Evolutionary conservation across 2,888 invertebrate species (phyloP).

Genomic region (Oscheius myriophilus): DNA sequence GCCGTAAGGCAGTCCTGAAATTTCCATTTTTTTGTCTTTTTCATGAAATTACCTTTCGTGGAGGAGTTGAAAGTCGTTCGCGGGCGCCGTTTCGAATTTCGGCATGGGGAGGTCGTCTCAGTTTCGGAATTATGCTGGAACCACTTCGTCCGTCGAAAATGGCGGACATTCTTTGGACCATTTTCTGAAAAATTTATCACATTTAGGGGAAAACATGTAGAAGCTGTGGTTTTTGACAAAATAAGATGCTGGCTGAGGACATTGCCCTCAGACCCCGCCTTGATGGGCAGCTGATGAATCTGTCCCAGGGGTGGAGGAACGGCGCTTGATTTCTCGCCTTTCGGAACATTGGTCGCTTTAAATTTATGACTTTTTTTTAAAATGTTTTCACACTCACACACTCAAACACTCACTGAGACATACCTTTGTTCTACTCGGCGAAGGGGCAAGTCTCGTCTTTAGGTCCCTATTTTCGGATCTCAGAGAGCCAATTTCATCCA

Average conservation of each 20-base stretch:
- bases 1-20: constrained; percentile 46
- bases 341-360: background rate
- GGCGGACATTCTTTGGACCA: constrained; percentile 54
- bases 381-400: background rate
- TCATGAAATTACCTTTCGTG: constrained; percentile 47
- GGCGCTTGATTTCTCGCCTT: no score
- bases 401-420: background rate
- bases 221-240: constrained; percentile 42
- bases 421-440: constrained; percentile 28
- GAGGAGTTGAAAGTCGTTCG: constrained; percentile 64
- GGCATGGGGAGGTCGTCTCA: constrained; percentile 38
- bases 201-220: no score
- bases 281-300: no score
- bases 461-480: constrained; percentile 64
- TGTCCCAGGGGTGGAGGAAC: no score
- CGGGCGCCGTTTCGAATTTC: constrained; percentile 62
- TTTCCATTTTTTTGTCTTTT: no score
- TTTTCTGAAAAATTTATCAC: constrained; percentile 38
- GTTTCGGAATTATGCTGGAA: constrained; percentile 41
- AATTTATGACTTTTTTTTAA: no score
- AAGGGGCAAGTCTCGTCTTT: constrained; percentile 48
- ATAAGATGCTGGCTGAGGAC: no score
- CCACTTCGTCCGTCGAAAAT: constrained; percentile 44
- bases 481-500: constrained; percentile 66
- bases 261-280: no score